phyloP scores from a whole-genome alignment of 2,888 invertebrate species.

The Heliconius erato region DNA sequence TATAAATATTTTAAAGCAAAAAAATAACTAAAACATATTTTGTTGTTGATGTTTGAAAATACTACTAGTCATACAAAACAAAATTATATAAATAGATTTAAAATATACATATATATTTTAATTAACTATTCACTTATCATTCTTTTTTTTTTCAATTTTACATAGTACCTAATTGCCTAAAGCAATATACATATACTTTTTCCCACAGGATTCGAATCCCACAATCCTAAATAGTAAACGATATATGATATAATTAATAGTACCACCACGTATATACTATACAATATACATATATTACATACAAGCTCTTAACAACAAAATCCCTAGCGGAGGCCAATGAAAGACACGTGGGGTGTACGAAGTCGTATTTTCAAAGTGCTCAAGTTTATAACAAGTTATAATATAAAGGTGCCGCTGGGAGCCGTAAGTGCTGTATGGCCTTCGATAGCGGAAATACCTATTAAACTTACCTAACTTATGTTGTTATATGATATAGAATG shows the following conservation, averaged over 20 bases:
- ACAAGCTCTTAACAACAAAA: conserved; percentile 5
- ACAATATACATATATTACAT: not conserved
- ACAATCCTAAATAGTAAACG: not conserved
- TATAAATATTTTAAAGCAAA: no score
- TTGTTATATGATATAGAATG: not conserved
- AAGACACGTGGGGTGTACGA: conserved; percentile 28
- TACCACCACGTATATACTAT: not conserved
- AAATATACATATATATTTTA: no score
- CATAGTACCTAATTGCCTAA: not conserved
- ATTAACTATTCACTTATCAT: not conserved
- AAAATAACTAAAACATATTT: no score
- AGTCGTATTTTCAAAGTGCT: conserved; percentile 43
- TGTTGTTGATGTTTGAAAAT: no score
- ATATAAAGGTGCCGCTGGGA: conserved; percentile 54
- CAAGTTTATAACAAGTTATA: conserved; percentile 51
- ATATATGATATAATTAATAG: conserved; percentile 4
- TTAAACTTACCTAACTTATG: conserved; percentile 45
- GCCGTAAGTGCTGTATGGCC: conserved; percentile 47
- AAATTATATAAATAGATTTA: no score
- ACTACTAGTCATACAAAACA: no score
- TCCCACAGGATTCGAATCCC: not conserved
- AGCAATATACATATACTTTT: not conserved
- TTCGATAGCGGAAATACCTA: conserved; percentile 52
- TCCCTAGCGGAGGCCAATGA: conserved; percentile 32
- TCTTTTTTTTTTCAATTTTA: not conserved